Evolutionary conservation across 2,888 invertebrate species (phyloP).

Genomic region (Dromius quadrimaculatus): DNA sequence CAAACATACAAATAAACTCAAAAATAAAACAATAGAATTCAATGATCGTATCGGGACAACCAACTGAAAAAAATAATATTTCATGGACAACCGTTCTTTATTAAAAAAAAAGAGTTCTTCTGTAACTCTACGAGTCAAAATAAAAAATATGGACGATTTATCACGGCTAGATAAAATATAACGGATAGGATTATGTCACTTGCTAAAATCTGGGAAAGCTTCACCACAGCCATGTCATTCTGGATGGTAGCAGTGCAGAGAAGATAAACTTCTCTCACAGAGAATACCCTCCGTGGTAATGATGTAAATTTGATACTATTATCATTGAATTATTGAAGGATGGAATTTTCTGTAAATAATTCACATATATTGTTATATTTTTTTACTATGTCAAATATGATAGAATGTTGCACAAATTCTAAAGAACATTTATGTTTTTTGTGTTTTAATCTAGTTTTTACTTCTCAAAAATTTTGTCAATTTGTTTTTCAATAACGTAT

Average conservation of each 20-base stretch:
- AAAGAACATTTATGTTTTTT: too few relatives aligned
- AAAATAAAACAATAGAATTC: constrained; percentile 37
- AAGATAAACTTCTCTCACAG: too few relatives aligned
- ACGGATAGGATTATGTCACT: constrained; percentile 42
- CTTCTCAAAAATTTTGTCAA: too few relatives aligned
- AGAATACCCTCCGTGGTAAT: neutral
- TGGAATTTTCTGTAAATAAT: too few relatives aligned
- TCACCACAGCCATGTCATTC: constrained; percentile 43
- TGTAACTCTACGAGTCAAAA: constrained; percentile 29
- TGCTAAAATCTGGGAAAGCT: constrained; percentile 42
- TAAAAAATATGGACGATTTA: constrained; percentile 40
- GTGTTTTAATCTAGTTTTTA: too few relatives aligned
- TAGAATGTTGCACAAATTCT: too few relatives aligned
- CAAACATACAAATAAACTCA: constrained; percentile 17
- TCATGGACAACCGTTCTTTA: constrained; percentile 20
- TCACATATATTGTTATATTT: too few relatives aligned
- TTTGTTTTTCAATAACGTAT: too few relatives aligned
- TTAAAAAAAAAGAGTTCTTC: constrained; percentile 29
- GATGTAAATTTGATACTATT: too few relatives aligned
- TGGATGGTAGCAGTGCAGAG: constrained; percentile 24
- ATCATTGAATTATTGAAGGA: too few relatives aligned
- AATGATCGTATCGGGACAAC: constrained; percentile 36
- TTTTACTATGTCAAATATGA: too few relatives aligned
- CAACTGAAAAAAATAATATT: constrained; percentile 40
- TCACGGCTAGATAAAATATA: constrained; percentile 45